Evolutionary conservation across 2,113 vertebrate species (phyloP).

Genomic region (Polyodon spathula): DNA sequence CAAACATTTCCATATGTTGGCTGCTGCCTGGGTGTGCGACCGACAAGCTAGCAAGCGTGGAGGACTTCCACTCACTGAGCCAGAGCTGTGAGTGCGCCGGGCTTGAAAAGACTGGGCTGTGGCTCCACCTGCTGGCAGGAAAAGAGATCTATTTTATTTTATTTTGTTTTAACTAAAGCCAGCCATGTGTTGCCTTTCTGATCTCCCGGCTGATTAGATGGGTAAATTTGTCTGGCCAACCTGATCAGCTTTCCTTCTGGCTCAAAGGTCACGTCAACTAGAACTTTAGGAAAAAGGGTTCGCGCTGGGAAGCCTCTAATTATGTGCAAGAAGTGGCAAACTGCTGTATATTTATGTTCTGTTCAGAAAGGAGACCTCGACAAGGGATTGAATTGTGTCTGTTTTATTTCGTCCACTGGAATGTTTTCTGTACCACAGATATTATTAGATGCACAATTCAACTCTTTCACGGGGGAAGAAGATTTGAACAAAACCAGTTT

Average conservation of each 20-base stretch:
- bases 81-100: not conserved
- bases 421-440: too few relatives aligned
- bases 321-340: too few relatives aligned
- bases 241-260: not conserved
- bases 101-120: constrained; percentile 54
- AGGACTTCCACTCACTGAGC: not conserved
- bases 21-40: constrained; percentile 50
- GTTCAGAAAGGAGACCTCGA: too few relatives aligned
- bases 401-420: too few relatives aligned
- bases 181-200: not conserved
- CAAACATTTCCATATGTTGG: constrained; percentile 99
- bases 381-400: too few relatives aligned
- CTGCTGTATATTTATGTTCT: too few relatives aligned
- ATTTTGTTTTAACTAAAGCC: too few relatives aligned
- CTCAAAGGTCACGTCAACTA: constrained; percentile 13
- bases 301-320: too few relatives aligned
- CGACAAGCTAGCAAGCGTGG: constrained; percentile 25
- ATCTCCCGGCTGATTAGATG: not conserved
- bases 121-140: constrained; percentile 74
- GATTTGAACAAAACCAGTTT: too few relatives aligned
- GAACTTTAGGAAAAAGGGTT: constrained; percentile 18
- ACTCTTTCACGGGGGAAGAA: too few relatives aligned
- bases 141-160: constrained; percentile 15
- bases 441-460: too few relatives aligned
- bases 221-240: not conserved